Conservation (phyloP, 2,113 vertebrate genomes). For the Pseudopipra pipra region DNA sequence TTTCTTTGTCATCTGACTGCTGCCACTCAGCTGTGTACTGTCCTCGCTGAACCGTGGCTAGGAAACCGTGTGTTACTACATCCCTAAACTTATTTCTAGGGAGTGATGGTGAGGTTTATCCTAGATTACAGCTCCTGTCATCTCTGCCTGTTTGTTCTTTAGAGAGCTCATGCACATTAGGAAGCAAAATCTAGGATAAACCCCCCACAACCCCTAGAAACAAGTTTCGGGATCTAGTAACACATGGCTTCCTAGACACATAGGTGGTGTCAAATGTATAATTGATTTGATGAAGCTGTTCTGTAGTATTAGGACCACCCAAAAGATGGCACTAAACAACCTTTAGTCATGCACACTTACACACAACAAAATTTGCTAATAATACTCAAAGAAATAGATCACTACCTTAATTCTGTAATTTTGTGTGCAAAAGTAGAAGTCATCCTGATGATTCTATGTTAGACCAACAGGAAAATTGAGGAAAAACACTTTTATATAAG, state of each 20-base stretch:
- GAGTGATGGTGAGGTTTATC: background rate
- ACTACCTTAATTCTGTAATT: background rate
- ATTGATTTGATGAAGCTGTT: background rate
- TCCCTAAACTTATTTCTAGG: background rate
- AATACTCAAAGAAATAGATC: background rate
- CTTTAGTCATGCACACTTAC: background rate
- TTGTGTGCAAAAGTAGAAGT: background rate
- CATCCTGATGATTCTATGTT: slow-evolving; percentile 2
- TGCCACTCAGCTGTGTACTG: background rate
- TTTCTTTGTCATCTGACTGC: background rate
- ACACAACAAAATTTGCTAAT: background rate
- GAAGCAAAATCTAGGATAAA: background rate
- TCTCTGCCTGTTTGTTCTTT: background rate
- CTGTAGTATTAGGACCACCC: slow-evolving; percentile 70
- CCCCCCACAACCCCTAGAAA: background rate
- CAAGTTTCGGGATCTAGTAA: background rate
- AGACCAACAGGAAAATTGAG: background rate
- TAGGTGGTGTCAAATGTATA: background rate
- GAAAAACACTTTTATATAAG: background rate
- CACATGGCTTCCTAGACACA: background rate
- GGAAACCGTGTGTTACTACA: background rate
- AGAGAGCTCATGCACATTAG: background rate
- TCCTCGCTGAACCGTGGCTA: background rate
- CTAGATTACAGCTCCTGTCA: background rate
- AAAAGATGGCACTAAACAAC: slow-evolving; percentile 76